Base-by-base conservation (phyloP, 2,113 vertebrate genomes). In the Oncorhynchus kisutch region DNA sequence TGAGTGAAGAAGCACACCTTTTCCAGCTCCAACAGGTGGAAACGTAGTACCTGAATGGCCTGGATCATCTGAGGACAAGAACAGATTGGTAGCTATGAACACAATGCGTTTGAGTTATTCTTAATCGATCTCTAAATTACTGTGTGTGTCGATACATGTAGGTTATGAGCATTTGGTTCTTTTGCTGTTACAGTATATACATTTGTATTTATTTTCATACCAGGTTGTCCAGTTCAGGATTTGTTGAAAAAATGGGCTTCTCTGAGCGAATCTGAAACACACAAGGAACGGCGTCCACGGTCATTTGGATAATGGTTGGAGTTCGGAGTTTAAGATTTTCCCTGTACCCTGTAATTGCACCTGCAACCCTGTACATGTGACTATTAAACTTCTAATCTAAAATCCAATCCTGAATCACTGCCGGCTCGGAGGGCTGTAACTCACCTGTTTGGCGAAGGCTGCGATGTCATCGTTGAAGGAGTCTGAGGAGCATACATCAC, bases 391-490 rank as follows among this genome's bases (percentile, higher is more conserved):
- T 34, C 34, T 34, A 7, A 34, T 34, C 34, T 34, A 34, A 34
- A 34, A 34, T 7, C 6, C 34, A 34, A 34, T 34, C 34, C 2
- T 34, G 6, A 34, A 34, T 34, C 34, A 34, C 34, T 34, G 34
- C 34, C 1, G 34, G 34, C 5, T 75, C 62, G 74, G 25, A 0
- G 3, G 0, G 48, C 59, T 48, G 69, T 76, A 45, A 2, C 88
- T 82, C 89, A 95, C 96, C 94, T 97, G 96, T 85, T 97, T 97
- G 13, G 96, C 96, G 16, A 97, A 97, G 5, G 91, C 93, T 0
- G 95, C 93, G 0, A 97, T 97, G 88, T 97, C 96, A 51, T 97
- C 96, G 0, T 95, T 97, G 91, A 97, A 97, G 67, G 96, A 97
- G 9, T 96, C 96, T 0, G 96, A 97, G 34, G 96, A 97, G 87